Percentiles rank a stretch among this genome's conserved stretches.
These are phyloP conservation scores for Ferdinandea cuprea DNA, from an alignment of 2,888 invertebrate genomes.

Conservation along the genomic window DNA sequence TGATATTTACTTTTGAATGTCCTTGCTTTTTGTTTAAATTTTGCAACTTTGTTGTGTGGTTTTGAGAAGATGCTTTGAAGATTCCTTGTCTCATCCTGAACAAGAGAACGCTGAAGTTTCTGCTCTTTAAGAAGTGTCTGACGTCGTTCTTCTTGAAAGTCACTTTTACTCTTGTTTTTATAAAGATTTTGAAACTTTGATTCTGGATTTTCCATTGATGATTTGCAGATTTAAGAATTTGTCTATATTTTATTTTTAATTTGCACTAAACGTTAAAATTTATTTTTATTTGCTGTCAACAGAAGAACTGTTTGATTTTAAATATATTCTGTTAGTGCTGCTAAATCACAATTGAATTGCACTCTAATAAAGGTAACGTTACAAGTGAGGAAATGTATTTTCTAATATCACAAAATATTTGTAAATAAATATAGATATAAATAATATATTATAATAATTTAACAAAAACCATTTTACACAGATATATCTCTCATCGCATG, in stretches of 20 bases:
- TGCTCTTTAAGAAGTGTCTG: conserved; percentile 78
- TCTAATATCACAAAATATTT: too few relatives aligned
- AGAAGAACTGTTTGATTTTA: conserved; percentile 5
- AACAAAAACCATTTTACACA: too few relatives aligned
- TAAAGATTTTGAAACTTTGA: conserved; percentile 56
- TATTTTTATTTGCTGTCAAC: too few relatives aligned
- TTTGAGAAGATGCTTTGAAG: conserved; percentile 2
- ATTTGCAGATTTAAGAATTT: background rate
- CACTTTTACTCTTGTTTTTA: conserved; percentile 27
- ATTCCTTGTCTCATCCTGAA: conserved; percentile 77
- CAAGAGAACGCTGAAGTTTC: conserved; percentile 78
- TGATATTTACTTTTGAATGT: conserved; percentile 72
- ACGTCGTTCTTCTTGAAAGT: conserved; percentile 78
- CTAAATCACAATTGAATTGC: too few relatives aligned
- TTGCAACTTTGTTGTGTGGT: conserved; percentile 12
- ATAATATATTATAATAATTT: too few relatives aligned
- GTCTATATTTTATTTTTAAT: background rate
- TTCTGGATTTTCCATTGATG: conserved; percentile 50
- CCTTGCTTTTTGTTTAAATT: conserved; percentile 8
- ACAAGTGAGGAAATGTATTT: too few relatives aligned
- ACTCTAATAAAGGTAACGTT: too few relatives aligned
- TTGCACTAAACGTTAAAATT: background rate
- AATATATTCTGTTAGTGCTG: background rate
- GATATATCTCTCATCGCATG: too few relatives aligned
- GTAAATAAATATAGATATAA: too few relatives aligned